phyloP scores from a whole-genome alignment of 2,797 vertebrate genomes.

The Hypotaenidia okinawae region DNA sequence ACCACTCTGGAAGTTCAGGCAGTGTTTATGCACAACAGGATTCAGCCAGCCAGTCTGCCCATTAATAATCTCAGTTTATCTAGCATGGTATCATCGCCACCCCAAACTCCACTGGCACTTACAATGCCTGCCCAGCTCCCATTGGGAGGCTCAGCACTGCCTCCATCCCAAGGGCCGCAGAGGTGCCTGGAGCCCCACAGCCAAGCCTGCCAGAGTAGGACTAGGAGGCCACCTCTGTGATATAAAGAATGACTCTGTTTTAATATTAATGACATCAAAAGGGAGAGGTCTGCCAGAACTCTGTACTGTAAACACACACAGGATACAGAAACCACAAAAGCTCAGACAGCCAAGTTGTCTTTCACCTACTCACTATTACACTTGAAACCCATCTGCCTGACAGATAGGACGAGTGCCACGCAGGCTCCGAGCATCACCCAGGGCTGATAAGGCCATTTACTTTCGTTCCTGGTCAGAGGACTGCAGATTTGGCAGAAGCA shows the following conservation, averaged over 20 bases:
- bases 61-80: neutral
- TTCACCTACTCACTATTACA: neutral
- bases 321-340: neutral
- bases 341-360: neutral
- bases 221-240: neutral
- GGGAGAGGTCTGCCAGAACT: neutral
- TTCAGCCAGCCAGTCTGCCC: neutral
- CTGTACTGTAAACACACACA: neutral
- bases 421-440: neutral
- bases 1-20: neutral
- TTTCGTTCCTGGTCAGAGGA: neutral
- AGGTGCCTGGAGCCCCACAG: neutral
- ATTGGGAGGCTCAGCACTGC: neutral
- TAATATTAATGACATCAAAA: neutral
- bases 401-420: neutral
- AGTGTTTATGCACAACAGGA: neutral
- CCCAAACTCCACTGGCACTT: neutral
- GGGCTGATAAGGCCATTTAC: neutral
- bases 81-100: neutral
- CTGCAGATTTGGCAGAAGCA: neutral
- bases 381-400: neutral
- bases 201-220: neutral
- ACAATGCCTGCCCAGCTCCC: neutral
- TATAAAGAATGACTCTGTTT: neutral
- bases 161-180: neutral